Percentiles rank a stretch among this genome's conserved stretches.
Evolutionary conservation across 2,113 vertebrate species (phyloP).

Genomic region (Vulpes lagopus): DNA sequence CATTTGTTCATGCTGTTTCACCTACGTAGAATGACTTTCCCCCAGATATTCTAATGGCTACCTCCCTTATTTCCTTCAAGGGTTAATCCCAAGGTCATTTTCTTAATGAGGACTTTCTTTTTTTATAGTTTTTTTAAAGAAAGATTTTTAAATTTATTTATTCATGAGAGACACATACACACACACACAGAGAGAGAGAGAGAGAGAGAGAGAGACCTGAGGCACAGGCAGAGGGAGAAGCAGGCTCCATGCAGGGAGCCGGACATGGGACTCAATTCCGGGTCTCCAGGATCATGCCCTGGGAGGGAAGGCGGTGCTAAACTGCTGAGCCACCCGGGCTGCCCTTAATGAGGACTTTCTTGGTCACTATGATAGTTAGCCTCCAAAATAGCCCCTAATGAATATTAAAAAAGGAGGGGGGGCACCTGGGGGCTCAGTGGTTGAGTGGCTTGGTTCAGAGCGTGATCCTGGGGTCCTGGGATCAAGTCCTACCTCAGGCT

Average conservation of each 20-base stretch:
- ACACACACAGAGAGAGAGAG: neutral
- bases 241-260: neutral
- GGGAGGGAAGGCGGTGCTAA: neutral
- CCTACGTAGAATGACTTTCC: neutral
- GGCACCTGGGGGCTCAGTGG: no score
- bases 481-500: no score
- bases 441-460: no score
- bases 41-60: neutral
- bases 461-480: no score
- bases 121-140: no score
- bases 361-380: neutral
- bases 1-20: neutral
- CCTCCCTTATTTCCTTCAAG: neutral
- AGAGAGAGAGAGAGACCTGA: neutral
- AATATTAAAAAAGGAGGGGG: no score
- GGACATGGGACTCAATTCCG: neutral
- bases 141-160: neutral
- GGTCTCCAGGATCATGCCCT: neutral
- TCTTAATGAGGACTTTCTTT: neutral
- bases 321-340: neutral
- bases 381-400: neutral
- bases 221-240: neutral
- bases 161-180: no score
- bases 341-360: neutral
- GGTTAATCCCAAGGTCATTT: neutral